A percentile compares a stretch with the other conserved stretches of the same genome.
phyloP scores from a whole-genome alignment of 2,113 vertebrate genomes.

The Nothobranchius furzeri region DNA sequence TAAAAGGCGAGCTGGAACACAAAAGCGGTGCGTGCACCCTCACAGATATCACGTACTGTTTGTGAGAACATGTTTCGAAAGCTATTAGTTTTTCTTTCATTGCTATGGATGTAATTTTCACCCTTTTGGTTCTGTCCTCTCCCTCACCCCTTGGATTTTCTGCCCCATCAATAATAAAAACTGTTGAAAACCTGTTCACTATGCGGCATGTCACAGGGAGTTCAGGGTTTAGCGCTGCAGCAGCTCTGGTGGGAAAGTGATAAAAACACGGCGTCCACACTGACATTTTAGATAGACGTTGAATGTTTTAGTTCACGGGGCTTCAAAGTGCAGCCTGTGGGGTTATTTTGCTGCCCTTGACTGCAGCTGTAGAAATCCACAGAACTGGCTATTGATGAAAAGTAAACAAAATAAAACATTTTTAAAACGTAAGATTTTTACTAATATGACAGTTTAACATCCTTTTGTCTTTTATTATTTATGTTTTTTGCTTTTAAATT shows the following conservation, averaged over 20 bases:
- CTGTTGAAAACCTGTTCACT: conserved; percentile 12
- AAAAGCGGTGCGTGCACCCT: not conserved
- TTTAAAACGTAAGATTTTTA: no score
- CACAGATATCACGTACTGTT: conserved; percentile 1
- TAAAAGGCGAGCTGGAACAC: not conserved
- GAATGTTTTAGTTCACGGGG: not conserved
- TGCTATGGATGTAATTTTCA: conserved; percentile 1
- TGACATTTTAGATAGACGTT: conserved; percentile 1
- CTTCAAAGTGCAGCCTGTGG: not conserved
- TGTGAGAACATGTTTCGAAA: not conserved
- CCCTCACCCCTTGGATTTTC: conserved; percentile 13
- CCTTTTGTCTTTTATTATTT: no score
- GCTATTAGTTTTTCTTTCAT: conserved; percentile 9
- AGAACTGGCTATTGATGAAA: no score
- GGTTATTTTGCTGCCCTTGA: no score
- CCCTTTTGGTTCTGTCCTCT: not conserved
- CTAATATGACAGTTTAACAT: no score
- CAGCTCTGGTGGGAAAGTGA: not conserved
- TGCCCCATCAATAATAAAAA: conserved; percentile 17
- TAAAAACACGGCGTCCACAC: not conserved
- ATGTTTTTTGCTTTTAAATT: no score
- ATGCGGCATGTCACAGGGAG: conserved; percentile 1
- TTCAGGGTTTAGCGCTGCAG: conserved; percentile 4
- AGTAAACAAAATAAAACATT: no score
- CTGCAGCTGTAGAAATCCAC: no score